Evolutionary conservation across 2,888 invertebrate species (phyloP).

Genomic region (Lepidocyrtinus sp.): DNA sequence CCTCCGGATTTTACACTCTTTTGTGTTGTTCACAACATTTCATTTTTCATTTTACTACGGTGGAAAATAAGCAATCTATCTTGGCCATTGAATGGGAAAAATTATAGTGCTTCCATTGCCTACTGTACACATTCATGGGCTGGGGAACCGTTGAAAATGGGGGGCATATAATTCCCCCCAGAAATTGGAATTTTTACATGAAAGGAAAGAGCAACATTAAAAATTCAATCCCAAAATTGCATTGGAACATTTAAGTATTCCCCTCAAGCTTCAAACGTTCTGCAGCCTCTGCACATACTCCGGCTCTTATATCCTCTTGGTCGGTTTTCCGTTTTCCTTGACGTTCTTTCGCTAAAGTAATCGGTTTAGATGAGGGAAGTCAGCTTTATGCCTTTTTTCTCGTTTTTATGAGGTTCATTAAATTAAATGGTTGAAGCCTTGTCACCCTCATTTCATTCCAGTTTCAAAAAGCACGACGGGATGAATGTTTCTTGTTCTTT

Average conservation of each 20-base stretch:
- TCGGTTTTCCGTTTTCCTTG: too few species aligned
- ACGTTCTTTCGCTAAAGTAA: constrained; percentile 25
- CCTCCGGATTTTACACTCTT: not conserved
- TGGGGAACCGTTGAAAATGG: not conserved
- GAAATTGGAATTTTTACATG: too few species aligned
- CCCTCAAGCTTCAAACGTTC: too few species aligned
- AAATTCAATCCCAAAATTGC: too few species aligned
- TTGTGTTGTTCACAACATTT: constrained; percentile 40
- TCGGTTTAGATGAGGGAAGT: constrained; percentile 45
- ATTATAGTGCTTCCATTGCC: constrained; percentile 27
- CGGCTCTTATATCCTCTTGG: too few species aligned
- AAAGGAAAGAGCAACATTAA: too few species aligned
- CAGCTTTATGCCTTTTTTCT: constrained; percentile 54
- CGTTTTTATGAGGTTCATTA: constrained; percentile 60
- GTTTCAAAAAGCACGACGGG: constrained; percentile 10
- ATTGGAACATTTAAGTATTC: too few species aligned
- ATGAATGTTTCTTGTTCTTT: not conserved
- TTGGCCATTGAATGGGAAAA: constrained; percentile 28
- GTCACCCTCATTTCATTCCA: constrained; percentile 57
- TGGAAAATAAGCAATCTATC: constrained; percentile 29
- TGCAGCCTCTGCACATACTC: too few species aligned
- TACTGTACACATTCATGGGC: too few species aligned
- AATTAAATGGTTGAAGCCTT: constrained; percentile 57
- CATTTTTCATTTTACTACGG: constrained; percentile 53
- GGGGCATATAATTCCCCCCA: too few species aligned